Percentiles rank a stretch among this genome's conserved stretches.
phyloP scores from a whole-genome alignment of 1,140 invertebrate genomes.

The Neoseiulus cucumeris region DNA sequence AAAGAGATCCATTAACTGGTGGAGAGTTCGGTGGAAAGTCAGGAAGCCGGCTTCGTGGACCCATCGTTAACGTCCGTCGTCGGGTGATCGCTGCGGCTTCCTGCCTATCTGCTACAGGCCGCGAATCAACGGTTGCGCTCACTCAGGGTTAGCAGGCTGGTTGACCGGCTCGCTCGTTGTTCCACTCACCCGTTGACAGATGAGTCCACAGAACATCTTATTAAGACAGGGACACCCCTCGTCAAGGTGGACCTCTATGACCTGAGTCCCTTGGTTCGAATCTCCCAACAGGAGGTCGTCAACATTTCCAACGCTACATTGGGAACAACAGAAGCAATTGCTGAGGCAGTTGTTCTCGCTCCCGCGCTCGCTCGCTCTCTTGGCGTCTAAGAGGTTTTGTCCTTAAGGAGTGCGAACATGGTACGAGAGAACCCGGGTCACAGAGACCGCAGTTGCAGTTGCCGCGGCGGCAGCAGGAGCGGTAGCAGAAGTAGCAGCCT shows the following conservation, averaged over 20 bases:
- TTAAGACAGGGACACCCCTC: neutral
- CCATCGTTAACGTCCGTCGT: too few relatives aligned
- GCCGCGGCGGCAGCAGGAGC: too few relatives aligned
- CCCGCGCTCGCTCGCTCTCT: neutral
- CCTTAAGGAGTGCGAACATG: neutral
- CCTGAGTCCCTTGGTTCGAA: neutral
- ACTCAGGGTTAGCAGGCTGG: too few relatives aligned
- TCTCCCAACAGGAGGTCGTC: neutral
- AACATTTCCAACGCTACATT: neutral
- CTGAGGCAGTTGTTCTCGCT: neutral
- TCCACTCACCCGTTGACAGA: conserved; percentile 1
- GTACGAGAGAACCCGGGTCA: neutral
- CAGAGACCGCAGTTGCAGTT: neutral
- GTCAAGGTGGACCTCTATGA: neutral
- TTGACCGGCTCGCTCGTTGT: neutral
- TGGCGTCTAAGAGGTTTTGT: neutral
- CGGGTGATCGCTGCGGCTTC: too few relatives aligned
- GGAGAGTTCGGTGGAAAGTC: too few relatives aligned
- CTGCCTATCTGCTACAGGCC: too few relatives aligned
- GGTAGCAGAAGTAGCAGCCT: too few relatives aligned
- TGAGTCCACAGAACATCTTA: neutral
- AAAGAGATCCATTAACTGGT: too few relatives aligned
- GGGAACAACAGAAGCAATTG: neutral
- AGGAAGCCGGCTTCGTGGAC: too few relatives aligned
- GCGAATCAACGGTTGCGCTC: too few relatives aligned